Evolutionary conservation across 2,888 invertebrate genomes (phyloP).

Genomic region (Drosophila neotestacea): DNA sequence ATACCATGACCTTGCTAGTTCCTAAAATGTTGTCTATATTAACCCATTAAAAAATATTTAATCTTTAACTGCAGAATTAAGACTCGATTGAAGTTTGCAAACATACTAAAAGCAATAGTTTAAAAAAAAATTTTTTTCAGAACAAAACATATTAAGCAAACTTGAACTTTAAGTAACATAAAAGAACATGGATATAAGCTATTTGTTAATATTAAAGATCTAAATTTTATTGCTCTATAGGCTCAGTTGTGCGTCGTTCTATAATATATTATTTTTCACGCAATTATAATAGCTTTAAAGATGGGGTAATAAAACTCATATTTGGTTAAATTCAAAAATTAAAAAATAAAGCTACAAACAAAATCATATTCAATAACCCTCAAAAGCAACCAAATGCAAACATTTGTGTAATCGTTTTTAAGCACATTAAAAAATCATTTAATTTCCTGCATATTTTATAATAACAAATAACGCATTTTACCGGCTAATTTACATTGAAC

Average conservation of each 20-base stretch:
- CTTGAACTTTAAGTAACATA: not conserved
- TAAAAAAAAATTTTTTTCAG: not conserved
- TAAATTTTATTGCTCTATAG: not conserved
- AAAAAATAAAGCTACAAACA: slow-evolving; percentile 44
- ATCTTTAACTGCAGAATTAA: not conserved
- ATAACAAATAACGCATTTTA: slow-evolving; percentile 48
- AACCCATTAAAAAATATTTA: slow-evolving; percentile 38
- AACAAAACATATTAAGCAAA: not conserved
- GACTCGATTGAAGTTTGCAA: slow-evolving; percentile 11
- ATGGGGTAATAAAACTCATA: slow-evolving; percentile 45
- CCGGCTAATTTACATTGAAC: slow-evolving; percentile 76
- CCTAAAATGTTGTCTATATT: slow-evolving; percentile 33
- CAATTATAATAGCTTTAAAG: not conserved
- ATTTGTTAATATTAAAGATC: too few species aligned
- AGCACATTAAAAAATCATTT: slow-evolving; percentile 75
- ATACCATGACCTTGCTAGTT: slow-evolving; percentile 61
- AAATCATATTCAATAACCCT: slow-evolving; percentile 54
- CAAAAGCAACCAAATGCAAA: slow-evolving; percentile 11
- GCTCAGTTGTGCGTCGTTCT: not conserved
- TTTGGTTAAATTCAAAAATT: slow-evolving; percentile 34
- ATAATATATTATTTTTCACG: not conserved
- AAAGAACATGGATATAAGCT: not conserved
- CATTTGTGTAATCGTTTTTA: slow-evolving; percentile 41
- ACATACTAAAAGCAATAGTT: slow-evolving; percentile 53
- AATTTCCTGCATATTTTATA: slow-evolving; percentile 67